Evolutionary conservation across 1,140 invertebrate species (phyloP), one percentile per base, ranked within the genome.

Genomic region (Sinella curviseta): DNA sequence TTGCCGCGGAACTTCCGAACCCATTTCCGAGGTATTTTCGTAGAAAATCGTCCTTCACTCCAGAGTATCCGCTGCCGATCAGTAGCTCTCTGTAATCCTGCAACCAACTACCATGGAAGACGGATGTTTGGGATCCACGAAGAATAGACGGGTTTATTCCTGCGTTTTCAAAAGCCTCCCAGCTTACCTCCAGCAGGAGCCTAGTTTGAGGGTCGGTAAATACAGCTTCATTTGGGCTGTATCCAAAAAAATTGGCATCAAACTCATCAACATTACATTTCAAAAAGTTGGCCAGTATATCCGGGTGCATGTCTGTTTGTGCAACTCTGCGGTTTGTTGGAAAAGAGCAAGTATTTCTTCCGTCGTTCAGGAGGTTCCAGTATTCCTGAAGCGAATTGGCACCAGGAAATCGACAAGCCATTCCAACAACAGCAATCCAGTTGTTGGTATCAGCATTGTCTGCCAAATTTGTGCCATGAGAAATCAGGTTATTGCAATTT

Each of bases 151-250:
- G 77, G 20, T 76, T 76, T 1, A 81, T 78, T 0, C 55, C 65
- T 0, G 77, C 73, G 30, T 92, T 90, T 82, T 90, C 85, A 55
- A 92, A 89, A 2, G 90, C 88, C 86, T 92, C 91, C 85, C 90
- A 89, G 3, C 90, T 86, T 4, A 89, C 87, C 85, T 92, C 91
- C 4, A 92, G 85, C 24, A 92, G 84, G 35, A 91, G 83, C 77
- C 91, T 84, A n/a, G 90, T 84, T 85, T 91, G 91, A 36, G 91
- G 91, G 82, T 92, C 91, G 89, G 91, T 91, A 74, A 83, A 84
- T 80, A 90, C 86, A 2, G 90, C 90, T 83, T 91, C 88, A 81
- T 88, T 87, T 12, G 82, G 87, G 80, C 87, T 87, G 20, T 90
- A 87, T 30, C 88, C 88, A 85, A 90, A 90, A 82, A 89, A 90